These are phyloP conservation scores for Microtus californicus DNA, from an alignment of 2,797 vertebrate genomes.

Conservation along the genomic window DNA sequence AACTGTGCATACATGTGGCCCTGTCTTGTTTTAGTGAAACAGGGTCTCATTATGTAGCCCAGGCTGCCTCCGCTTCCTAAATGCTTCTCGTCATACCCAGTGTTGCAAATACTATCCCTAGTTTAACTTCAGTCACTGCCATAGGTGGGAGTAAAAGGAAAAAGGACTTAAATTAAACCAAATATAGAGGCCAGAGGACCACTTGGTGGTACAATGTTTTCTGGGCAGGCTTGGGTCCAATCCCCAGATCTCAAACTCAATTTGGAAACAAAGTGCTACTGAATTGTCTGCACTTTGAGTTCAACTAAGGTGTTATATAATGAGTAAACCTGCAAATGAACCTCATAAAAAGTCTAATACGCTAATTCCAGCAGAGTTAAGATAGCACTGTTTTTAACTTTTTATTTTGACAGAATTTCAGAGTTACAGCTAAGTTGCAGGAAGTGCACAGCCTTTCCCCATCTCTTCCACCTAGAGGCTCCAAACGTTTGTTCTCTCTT, in stretches of 20 bases:
- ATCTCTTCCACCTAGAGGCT: background rate
- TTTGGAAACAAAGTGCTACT: slow-evolving; percentile 31
- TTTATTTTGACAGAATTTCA: slow-evolving; percentile 70
- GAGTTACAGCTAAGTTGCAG: slow-evolving; percentile 40
- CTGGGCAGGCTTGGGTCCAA: background rate
- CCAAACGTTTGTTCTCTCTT: background rate
- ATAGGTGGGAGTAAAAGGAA: background rate
- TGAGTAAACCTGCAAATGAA: slow-evolving; percentile 67
- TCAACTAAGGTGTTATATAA: slow-evolving; percentile 59
- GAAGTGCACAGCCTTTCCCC: slow-evolving; percentile 39
- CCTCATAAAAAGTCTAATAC: slow-evolving; percentile 51
- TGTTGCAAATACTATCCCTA: background rate
- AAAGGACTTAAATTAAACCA: slow-evolving; percentile 7
- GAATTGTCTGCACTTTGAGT: slow-evolving; percentile 49
- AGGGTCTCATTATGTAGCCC: background rate
- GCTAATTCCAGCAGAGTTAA: slow-evolving; percentile 67
- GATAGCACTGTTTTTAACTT: slow-evolving; percentile 67
- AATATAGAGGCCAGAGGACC: background rate
- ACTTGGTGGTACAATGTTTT: no score
- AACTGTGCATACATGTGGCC: background rate
- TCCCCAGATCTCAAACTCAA: background rate
- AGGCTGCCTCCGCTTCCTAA: background rate
- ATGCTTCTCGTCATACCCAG: background rate
- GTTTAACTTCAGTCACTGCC: background rate
- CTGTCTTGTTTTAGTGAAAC: background rate